Base-by-base conservation (phyloP, 2,888 invertebrate genomes). In the Drosophila suboccidentalis region DNA sequence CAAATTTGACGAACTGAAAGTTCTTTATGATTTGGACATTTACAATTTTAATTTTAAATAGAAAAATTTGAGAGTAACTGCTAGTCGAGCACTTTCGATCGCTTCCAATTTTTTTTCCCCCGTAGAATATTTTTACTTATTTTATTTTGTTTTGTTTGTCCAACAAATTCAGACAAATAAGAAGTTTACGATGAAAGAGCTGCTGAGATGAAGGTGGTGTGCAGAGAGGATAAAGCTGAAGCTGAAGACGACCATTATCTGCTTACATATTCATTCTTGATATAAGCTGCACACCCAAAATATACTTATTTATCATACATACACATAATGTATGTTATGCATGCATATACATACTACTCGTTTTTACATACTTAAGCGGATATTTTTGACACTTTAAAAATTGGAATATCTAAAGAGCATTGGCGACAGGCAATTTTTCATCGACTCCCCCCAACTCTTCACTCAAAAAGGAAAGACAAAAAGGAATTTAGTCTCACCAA, bases 371-470 rank as follows among this genome's bases (percentile, higher is more conserved):
- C 58, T 78, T 86, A 83, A 73, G 72, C 78, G 69, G 67, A 84
- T 78, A 84, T 75, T 83, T 89, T 75, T 84, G 89, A 87, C 84
- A 84, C 89, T 84, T 87, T 78, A 80, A 89, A 84, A 84, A 89
- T 84, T 83, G 78, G 78, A 80, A 87, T 89, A 87, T 87, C 84
- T 83, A 68, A 69, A 71, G 71, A 67, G 72, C 78, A 77, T 66
- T 65, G 71, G 78, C 87, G 87, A 78, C 85, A 81, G 82, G 71
- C 82, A 78, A 84, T 84, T 87, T 87, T 80, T 84, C 78, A 80
- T 79, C 66, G 62, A 61, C 64, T 65, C 49, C 66, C 36, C 19
- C 41, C n/a, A 15, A 15, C 17, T 17, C 13, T 26, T 5, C 5
- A 2, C 19, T 19, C 1, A 43, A 3, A 41, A 4, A 19, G 6